Base-by-base conservation (phyloP, 2,113 vertebrate genomes). In the Peucedramus taeniatus region DNA sequence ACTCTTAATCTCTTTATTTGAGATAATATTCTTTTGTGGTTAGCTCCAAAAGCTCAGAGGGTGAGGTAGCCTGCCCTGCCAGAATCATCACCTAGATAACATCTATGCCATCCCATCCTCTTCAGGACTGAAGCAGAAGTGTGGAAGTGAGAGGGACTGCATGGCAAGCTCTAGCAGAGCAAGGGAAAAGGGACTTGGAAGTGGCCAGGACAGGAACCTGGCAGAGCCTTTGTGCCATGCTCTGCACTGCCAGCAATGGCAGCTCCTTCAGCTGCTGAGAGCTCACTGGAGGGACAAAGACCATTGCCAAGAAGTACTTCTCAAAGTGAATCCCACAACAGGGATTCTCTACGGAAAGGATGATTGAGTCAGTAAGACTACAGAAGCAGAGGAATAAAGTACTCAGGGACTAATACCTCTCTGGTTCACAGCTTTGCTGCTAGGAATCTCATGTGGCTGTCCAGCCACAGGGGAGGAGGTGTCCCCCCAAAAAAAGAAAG, bases 1-100 rank as follows among this genome's bases (percentile, higher is more conserved):
- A 28, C 42, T 82, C 71, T 71, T 56, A 81, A 0, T 40, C 71
- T 54, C 49, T 57, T 83, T 42, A 24, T 26, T 33, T 63, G 27
- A 83, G 92, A 90, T 90, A 89, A 35, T 68, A 19, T 56, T 77
- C 21, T 33, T 23, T 24, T 77, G n/a, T 9, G 92, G 54, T 65
- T 83, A 56, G 31, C 61, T 88, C 44, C 51, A 78, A 75, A 93
- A 83, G 24, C 64, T 90, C n/a, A 1, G 10, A 61, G 74, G 69
- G 78, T 72, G 83, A 96, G 78, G 70, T 69, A 92, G 81, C 53
- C 59, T 68, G 49, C 75, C 94, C 70, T 93, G 88, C 84, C 93
- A 96, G 78, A 94, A 88, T 71, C 56, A 3, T 81, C 86, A 86
- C 35, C 22, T 26, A 78, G 76, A 83, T 83, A 95, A 71, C 26